Percentiles rank a stretch among this genome's conserved stretches.
Conservation (phyloP, 2,113 vertebrate genomes). For the Toxotes chatareus region DNA sequence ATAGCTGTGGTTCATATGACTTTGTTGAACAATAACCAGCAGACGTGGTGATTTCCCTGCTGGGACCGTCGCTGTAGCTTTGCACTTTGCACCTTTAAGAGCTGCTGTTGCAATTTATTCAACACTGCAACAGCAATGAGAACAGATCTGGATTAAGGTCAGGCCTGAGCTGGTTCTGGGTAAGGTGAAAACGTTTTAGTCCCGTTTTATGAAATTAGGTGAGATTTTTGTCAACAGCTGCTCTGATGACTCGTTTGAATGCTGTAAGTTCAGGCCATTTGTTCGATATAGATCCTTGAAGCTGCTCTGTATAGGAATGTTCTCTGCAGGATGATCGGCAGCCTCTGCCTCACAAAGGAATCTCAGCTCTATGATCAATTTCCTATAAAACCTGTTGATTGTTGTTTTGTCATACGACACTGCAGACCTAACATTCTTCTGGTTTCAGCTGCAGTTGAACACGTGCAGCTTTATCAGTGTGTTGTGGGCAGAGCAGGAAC, state of each 20-base stretch:
- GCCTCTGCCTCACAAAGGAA: not conserved
- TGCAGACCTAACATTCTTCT: not conserved
- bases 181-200: not conserved
- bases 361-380: not conserved
- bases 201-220: no score
- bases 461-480: not conserved
- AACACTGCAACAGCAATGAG: not conserved
- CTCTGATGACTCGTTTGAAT: not conserved
- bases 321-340: not conserved
- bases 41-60: no score
- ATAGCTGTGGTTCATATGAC: not conserved
- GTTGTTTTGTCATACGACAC: not conserved
- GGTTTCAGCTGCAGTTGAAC: not conserved
- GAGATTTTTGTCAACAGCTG: no score
- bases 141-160: not conserved
- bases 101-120: not conserved
- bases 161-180: not conserved
- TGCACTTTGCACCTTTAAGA: not conserved
- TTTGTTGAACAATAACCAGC: constrained; percentile 2
- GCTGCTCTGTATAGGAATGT: not conserved
- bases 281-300: not conserved
- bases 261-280: no score
- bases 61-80: not conserved
- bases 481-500: not conserved
- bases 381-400: not conserved